phyloP scores from a whole-genome alignment of 1,140 invertebrate species.

The Charaxes varanes region DNA sequence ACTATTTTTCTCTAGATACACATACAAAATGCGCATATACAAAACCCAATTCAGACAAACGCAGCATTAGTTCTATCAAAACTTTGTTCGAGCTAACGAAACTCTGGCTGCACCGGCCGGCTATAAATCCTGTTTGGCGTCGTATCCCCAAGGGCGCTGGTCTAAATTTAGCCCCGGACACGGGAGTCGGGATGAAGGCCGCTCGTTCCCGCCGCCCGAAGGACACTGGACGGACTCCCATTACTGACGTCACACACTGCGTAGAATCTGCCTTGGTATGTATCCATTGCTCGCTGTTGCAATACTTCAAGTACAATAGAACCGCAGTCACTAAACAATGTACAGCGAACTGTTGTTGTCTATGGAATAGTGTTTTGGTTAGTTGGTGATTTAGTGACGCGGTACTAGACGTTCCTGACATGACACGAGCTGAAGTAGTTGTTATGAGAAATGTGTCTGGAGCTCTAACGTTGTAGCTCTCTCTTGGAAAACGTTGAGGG shows the following conservation, averaged over 20 bases:
- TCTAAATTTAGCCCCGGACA: conserved; percentile 54
- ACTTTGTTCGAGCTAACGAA: too few relatives aligned
- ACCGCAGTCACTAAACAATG: background rate
- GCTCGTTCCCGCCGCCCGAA: conserved; percentile 33
- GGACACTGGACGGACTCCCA: conserved; percentile 19
- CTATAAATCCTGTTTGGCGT: conserved; percentile 66
- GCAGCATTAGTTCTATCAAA: too few relatives aligned
- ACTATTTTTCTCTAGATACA: too few relatives aligned
- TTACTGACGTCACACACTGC: background rate
- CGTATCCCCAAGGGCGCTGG: conserved; percentile 52
- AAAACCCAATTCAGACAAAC: too few relatives aligned
- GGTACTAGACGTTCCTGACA: background rate
- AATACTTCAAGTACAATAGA: background rate
- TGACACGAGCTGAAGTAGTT: background rate
- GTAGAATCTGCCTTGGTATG: too few relatives aligned
- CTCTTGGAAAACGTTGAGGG: too few relatives aligned
- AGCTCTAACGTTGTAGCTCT: background rate
- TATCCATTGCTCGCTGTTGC: background rate
- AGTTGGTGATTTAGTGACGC: background rate
- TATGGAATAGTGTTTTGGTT: too few relatives aligned
- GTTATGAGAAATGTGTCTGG: conserved; percentile 5
- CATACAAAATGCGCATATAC: too few relatives aligned
- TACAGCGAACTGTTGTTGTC: too few relatives aligned
- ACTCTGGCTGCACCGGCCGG: conserved; percentile 22
- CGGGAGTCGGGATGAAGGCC: conserved; percentile 50